Evolutionary conservation across 2,797 vertebrate genomes (phyloP), one percentile per base, ranked within the genome.

Genomic region (Gouania willdenowi): DNA sequence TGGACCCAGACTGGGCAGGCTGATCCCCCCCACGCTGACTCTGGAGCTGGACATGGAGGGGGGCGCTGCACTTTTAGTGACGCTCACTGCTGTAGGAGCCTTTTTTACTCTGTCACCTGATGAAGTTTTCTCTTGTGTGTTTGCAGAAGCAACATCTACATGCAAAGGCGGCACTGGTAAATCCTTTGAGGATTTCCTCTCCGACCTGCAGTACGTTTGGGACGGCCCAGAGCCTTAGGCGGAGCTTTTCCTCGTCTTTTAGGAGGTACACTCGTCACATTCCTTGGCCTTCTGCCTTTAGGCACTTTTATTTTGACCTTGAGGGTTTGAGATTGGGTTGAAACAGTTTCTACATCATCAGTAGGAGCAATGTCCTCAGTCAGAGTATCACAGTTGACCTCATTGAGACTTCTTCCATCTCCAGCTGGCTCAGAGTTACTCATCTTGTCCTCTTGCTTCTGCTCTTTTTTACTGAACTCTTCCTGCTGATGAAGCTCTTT

Each of bases 281-380:
- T 92, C 37, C 91, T 78, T 9, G 90, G 93, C 73, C 94, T 88
- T 69, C 84, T 91, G 5, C 93, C 92, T 0, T 87, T 89, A 0
- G 91, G 85, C 0, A 91, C 93, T 53, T 95, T 98, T 58, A 97
- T 98, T 61, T 94, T 84, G 26, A 97, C 94, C 34, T 97, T 98
- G 30, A 98, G 89, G 0, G 92, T 93, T 11, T 86, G 72, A 0
- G 88, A 78, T 1, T 89, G 82, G 27, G 54, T 60, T 12, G 89
- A 83, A 0, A 77, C 83, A 0, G 14, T 62, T 27, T 88, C 86
- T 1, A 81, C 72, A 1, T 83, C 69, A 0, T 74, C 81, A 2
- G 30, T 16, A 32, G 46, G 10, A 1, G 5, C 11, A 1, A 41
- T 8, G 16, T 53, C 37, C 7, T 56, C 41, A 2, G 32, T 8